These are phyloP conservation scores for Plumapathes pennacea DNA, from an alignment of 92 coral and sea anemone genomes.

Conservation along the genomic window DNA sequence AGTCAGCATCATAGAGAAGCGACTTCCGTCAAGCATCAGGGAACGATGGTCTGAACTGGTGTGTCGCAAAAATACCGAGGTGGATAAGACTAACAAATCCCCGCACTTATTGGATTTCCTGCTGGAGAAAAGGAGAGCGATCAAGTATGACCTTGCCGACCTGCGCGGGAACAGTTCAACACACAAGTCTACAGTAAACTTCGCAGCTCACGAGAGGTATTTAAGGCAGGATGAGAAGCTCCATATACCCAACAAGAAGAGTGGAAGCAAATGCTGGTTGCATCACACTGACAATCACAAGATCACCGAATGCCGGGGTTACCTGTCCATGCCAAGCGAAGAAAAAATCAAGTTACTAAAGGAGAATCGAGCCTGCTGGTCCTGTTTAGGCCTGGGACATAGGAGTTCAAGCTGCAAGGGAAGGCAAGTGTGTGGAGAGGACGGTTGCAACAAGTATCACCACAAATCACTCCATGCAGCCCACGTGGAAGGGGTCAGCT, in stretches of 20 bases:
- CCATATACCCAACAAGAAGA: too few relatives aligned
- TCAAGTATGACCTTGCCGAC: conserved; percentile 44
- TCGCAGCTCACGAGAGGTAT: too few relatives aligned
- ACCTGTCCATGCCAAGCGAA: conserved; percentile 10
- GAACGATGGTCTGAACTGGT: conserved; percentile 53
- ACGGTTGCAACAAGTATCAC: conserved; percentile 32
- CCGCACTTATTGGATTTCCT: conserved; percentile 48
- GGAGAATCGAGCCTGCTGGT: conserved; percentile 18
- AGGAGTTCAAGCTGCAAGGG: conserved; percentile 24
- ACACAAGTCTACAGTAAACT: too few relatives aligned
- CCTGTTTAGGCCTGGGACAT: conserved; percentile 29
- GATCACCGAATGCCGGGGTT: conserved; percentile 22
- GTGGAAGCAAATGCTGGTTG: too few relatives aligned
- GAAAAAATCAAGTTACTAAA: conserved; percentile 23
- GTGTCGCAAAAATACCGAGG: conserved; percentile 24
- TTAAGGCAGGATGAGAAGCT: too few relatives aligned
- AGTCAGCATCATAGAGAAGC: conserved; percentile 57
- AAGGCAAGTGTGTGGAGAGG: conserved; percentile 25
- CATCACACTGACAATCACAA: conserved; percentile 15
- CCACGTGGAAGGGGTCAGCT: conserved; percentile 7
- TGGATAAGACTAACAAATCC: conserved; percentile 43
- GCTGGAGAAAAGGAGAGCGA: conserved; percentile 23
- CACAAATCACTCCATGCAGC: conserved; percentile 21
- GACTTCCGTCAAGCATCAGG: conserved; percentile 37
- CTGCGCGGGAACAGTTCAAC: conserved; percentile 4